A percentile compares a stretch with the other conserved stretches of the same genome.
Evolutionary conservation across 2,888 invertebrate species (phyloP).

Genomic region (Xanthorhoe designata): DNA sequence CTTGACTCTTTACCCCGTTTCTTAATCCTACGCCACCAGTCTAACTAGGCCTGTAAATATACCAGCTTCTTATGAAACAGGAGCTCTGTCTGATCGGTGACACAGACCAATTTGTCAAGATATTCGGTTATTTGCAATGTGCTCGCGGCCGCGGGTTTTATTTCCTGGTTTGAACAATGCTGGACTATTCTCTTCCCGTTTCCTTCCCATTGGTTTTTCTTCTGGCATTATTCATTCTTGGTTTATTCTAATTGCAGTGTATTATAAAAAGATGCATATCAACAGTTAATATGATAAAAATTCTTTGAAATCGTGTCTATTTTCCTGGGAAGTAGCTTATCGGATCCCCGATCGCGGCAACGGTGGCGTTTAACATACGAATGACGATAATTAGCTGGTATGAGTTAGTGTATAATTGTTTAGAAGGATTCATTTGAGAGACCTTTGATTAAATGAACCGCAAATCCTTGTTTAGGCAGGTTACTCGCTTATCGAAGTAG

Average conservation of each 20-base stretch:
- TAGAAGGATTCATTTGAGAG: constrained; percentile 28
- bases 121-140: constrained; percentile 34
- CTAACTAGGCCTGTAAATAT: constrained; percentile 46
- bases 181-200: constrained; percentile 52
- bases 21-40: constrained; percentile 67
- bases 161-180: constrained; percentile 47
- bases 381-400: constrained; percentile 39
- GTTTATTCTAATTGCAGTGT: constrained; percentile 16
- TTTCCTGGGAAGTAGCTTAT: constrained; percentile 51
- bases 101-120: constrained; percentile 43
- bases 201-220: constrained; percentile 49
- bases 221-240: constrained; percentile 31
- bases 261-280: constrained; percentile 44
- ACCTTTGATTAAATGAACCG: constrained; percentile 34
- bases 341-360: constrained; percentile 43
- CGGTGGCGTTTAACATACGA: constrained; percentile 40
- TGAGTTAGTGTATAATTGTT: constrained; percentile 39
- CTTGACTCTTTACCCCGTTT: constrained; percentile 78
- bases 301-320: constrained; percentile 44
- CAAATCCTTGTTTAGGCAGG: constrained; percentile 25
- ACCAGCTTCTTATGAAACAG: constrained; percentile 31
- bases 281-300: constrained; percentile 45
- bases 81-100: constrained; percentile 47
- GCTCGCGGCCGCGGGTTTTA: constrained; percentile 36
- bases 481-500: constrained; percentile 13